Percentiles rank a stretch among this genome's conserved stretches.
These are phyloP conservation scores for Antedon mediterranea DNA, from an alignment of 53 echinoderm and acorn worm genomes.

Conservation along the genomic window DNA sequence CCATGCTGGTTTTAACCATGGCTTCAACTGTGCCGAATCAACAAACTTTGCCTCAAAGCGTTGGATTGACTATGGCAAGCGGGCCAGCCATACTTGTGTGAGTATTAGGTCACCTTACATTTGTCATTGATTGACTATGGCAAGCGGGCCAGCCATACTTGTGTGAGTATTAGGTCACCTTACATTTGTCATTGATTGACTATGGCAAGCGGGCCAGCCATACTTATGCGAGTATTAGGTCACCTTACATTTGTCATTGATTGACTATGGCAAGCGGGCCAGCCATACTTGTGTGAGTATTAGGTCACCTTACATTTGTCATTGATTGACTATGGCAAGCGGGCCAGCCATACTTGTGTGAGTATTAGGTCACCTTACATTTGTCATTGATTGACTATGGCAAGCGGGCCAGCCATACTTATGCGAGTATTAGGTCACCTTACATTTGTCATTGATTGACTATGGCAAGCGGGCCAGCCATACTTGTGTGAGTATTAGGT, in stretches of 20 bases:
- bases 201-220: conserved; percentile 81
- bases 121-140: conserved; percentile 68
- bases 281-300: conserved; percentile 57
- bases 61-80: conserved; percentile 97
- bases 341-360: conserved; percentile 61
- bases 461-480: conserved; percentile 82
- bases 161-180: conserved; percentile 44
- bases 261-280: conserved; percentile 93
- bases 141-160: conserved; percentile 56
- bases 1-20: conserved; percentile 96
- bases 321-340: conserved; percentile 88
- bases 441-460: conserved; percentile 35
- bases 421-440: conserved; percentile 47
- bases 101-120: conserved; percentile 15
- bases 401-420: conserved; percentile 57
- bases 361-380: conserved; percentile 15
- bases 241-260: conserved; percentile 10
- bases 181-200: conserved; percentile 35
- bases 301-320: background rate
- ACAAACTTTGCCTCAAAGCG: conserved; percentile 97
- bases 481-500: conserved; percentile 52
- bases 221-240: conserved; percentile 49
- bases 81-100: conserved; percentile 64
- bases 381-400: conserved; percentile 68
- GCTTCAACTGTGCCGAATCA: conserved; percentile 96